A percentile compares a stretch with the other conserved stretches of the same genome.
Conservation (phyloP, 37 sponge, comb jelly and placozoan genomes). For the Diacarnus erythraeanus region DNA sequence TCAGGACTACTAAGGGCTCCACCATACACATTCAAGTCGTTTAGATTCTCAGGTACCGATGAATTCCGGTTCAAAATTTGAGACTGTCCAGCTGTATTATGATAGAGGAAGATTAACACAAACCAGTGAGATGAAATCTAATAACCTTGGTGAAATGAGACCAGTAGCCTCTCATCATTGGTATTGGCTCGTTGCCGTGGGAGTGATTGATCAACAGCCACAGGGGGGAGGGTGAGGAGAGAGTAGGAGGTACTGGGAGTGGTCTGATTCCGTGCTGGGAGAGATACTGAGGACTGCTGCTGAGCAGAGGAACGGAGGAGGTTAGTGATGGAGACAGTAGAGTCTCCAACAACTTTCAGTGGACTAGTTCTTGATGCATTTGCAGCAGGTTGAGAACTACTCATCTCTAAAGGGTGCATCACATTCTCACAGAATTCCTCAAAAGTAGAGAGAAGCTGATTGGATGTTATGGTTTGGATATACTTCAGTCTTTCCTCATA, state of each 20-base stretch:
- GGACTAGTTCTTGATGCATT: conserved; percentile 1
- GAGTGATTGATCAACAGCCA: neutral
- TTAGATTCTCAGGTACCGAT: conserved; percentile 33
- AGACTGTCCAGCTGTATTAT: neutral
- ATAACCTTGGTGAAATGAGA: no score
- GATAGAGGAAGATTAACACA: no score
- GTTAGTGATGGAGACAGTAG: conserved; percentile 5
- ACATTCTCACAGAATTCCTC: conserved; percentile 66
- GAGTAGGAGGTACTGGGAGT: neutral
- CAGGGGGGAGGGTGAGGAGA: neutral
- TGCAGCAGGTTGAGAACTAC: neutral
- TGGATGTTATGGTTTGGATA: conserved; percentile 41
- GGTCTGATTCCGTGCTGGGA: no score
- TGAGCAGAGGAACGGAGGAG: conserved; percentile 2
- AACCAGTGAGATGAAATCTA: no score
- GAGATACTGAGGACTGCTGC: neutral
- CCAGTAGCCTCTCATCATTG: conserved; percentile 22
- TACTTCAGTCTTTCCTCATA: conserved; percentile 58
- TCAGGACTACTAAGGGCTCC: neutral
- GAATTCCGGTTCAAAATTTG: neutral
- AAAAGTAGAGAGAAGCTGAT: conserved; percentile 28
- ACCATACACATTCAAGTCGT: neutral
- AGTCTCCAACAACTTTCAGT: neutral
- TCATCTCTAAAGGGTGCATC: conserved; percentile 64
- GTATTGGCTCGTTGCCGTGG: conserved; percentile 24